Percentiles rank a stretch among this genome's conserved stretches.
Evolutionary conservation across 2,888 invertebrate species (phyloP).

Genomic region (Lithophane ornitopus): DNA sequence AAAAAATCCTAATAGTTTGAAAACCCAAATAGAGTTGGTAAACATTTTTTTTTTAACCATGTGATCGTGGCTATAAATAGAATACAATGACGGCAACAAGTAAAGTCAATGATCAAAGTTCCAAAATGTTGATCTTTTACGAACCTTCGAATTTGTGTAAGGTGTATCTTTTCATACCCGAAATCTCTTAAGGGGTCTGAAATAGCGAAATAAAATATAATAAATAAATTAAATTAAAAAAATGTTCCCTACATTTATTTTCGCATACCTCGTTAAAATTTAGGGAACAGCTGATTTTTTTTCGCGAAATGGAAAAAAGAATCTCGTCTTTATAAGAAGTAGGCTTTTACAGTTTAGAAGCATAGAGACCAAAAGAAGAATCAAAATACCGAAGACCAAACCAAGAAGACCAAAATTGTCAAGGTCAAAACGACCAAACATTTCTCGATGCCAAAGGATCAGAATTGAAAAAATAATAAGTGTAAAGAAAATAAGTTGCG

Average conservation of each 20-base stretch:
- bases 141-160: too few species aligned
- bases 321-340: not conserved
- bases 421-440: not conserved
- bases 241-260: too few species aligned
- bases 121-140: too few species aligned
- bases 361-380: too few species aligned
- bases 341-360: not conserved
- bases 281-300: too few species aligned
- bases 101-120: not conserved
- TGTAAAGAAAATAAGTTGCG: not conserved
- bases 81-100: not conserved
- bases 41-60: constrained; percentile 6
- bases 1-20: constrained; percentile 25
- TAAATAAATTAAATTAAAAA: too few species aligned
- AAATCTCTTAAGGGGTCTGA: too few species aligned
- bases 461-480: not conserved
- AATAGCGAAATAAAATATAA: too few species aligned
- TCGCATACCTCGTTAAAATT: too few species aligned
- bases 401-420: not conserved
- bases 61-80: constrained; percentile 4
- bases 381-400: too few species aligned
- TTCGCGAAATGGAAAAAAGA: not conserved
- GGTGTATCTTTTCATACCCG: too few species aligned
- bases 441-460: too few species aligned
- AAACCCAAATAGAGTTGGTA: constrained; percentile 30